Percentiles rank a stretch among this genome's conserved stretches.
Conservation (phyloP, 2,797 vertebrate genomes). For the Lithobates pipiens region DNA sequence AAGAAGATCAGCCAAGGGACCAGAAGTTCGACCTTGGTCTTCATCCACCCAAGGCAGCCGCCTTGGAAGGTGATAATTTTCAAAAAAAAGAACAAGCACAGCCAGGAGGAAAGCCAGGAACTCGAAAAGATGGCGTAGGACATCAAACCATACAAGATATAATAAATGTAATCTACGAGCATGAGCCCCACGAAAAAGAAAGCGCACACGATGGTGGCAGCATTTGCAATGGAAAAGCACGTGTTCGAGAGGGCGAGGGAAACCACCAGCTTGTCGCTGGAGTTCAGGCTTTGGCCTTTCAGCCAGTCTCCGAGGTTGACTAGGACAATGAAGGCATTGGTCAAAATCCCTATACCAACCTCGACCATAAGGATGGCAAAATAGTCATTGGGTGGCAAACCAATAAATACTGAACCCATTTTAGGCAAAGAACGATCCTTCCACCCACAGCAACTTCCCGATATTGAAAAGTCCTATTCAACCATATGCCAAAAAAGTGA, state of each 20-base stretch:
- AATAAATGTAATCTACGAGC: conserved; percentile 7
- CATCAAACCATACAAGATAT: not conserved
- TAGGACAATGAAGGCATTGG: conserved; percentile 36
- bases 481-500: not conserved
- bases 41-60: conserved; percentile 25
- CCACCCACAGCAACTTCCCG: not conserved
- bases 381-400: not conserved
- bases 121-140: conserved; percentile 55
- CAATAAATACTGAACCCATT: conserved; percentile 21
- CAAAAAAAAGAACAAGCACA: conserved; percentile 68
- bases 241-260: conserved; percentile 34
- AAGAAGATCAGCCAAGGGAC: conserved; percentile 42
- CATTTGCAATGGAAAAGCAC: conserved; percentile 9
- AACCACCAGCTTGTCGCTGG: conserved; percentile 21
- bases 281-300: conserved; percentile 6
- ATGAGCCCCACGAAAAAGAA: not conserved
- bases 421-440: not conserved
- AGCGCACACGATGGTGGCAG: not conserved
- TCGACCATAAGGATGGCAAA: conserved; percentile 17
- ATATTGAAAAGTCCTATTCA: too few relatives aligned
- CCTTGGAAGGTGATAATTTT: conserved; percentile 66
- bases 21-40: not conserved
- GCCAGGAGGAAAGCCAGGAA: conserved; percentile 68
- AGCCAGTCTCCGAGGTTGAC: conserved; percentile 23
- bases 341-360: not conserved